A percentile compares a stretch with the other conserved stretches of the same genome.
Evolutionary conservation across 35 echinoderm and acorn worm genomes (phyloP).

Genomic region (Strongylocentrotus purpuratus): DNA sequence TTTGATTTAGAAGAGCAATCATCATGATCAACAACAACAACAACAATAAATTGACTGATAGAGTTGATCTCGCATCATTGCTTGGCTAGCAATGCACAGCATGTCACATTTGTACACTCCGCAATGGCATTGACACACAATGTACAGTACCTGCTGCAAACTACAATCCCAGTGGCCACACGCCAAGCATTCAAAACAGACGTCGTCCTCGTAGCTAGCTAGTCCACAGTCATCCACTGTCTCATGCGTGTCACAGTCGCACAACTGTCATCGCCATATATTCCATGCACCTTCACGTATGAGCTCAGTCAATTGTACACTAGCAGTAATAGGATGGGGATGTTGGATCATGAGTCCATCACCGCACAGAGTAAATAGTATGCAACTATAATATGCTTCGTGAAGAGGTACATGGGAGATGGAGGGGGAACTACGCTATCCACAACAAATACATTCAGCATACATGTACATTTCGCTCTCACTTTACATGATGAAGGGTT

Average conservation of each 20-base stretch:
- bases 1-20: background rate
- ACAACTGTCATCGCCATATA: background rate
- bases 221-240: background rate
- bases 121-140: background rate
- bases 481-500: background rate
- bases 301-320: background rate
- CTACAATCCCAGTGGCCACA: background rate
- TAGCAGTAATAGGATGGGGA: background rate
- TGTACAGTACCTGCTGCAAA: background rate
- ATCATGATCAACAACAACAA: background rate
- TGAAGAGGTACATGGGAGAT: background rate
- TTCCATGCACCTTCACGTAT: background rate
- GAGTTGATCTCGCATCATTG: background rate
- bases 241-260: background rate
- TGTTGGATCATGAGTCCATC: background rate
- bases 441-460: background rate
- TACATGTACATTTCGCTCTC: background rate
- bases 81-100: background rate
- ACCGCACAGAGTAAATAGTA: background rate
- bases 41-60: no score
- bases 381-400: background rate
- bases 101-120: background rate
- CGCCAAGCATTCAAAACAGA: background rate
- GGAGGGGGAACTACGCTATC: background rate
- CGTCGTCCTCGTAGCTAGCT: background rate